Conservation (phyloP, 2,888 invertebrate genomes). For the Fissipunctia ypsillon region DNA sequence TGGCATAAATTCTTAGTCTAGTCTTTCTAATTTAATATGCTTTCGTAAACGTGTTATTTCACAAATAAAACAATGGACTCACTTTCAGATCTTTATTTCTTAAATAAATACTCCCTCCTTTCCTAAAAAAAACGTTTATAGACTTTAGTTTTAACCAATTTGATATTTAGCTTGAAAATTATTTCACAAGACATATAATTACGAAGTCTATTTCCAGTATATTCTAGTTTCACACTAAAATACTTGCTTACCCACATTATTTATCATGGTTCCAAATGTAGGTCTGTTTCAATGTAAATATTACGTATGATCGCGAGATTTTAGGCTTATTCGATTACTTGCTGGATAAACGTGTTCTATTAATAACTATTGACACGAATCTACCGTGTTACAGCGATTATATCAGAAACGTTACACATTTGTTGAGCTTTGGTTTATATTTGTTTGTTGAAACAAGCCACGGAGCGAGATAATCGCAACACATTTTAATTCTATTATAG, state of each 20-base stretch:
- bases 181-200: constrained; percentile 24
- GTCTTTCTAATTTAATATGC: neutral
- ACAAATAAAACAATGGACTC: neutral
- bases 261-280: constrained; percentile 39
- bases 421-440: constrained; percentile 12
- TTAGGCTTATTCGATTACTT: constrained; percentile 17
- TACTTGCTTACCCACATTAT: constrained; percentile 9
- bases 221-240: constrained; percentile 12
- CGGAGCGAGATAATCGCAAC: neutral
- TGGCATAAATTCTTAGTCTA: neutral
- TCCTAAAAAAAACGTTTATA: neutral
- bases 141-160: neutral
- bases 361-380: constrained; percentile 17
- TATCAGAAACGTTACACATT: constrained; percentile 31
- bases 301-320: constrained; percentile 19
- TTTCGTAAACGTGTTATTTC: neutral
- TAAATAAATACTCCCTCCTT: neutral
- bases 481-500: constrained; percentile 3
- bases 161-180: constrained; percentile 8
- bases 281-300: constrained; percentile 42
- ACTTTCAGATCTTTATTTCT: neutral
- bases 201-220: constrained; percentile 15
- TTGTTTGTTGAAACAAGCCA: constrained; percentile 18
- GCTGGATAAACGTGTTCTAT: constrained; percentile 23
- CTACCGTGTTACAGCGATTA: constrained; percentile 12